Evolutionary conservation across 2,113 vertebrate species (phyloP).

Genomic region (Charadrius vociferus): DNA sequence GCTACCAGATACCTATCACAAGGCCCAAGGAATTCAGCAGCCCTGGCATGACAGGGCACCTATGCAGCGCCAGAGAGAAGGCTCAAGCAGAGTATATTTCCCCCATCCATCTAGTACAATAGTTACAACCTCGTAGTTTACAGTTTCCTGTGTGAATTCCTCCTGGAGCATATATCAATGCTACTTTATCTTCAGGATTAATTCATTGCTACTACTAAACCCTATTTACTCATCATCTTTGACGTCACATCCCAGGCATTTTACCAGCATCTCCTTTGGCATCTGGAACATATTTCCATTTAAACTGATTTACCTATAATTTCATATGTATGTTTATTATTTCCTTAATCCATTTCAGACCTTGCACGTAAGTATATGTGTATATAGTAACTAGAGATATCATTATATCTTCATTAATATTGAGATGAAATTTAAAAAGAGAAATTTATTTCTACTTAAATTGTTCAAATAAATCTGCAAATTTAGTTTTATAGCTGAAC

Average conservation of each 20-base stretch:
- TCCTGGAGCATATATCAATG: background rate
- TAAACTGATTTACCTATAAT: constrained; percentile 59
- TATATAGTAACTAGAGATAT: background rate
- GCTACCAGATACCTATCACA: background rate
- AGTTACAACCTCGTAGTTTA: background rate
- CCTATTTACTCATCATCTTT: constrained; percentile 46
- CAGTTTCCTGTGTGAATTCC: constrained; percentile 7
- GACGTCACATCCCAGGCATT: constrained; percentile 40
- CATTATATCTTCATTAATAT: background rate
- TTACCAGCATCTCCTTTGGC: constrained; percentile 36
- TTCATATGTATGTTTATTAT: constrained; percentile 28
- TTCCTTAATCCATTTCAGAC: constrained; percentile 33
- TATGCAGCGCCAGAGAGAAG: background rate
- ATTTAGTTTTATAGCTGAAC: background rate
- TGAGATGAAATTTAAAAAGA: background rate
- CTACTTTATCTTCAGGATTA: constrained; percentile 24
- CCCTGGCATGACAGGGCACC: background rate
- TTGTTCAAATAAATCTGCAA: background rate
- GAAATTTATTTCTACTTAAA: background rate
- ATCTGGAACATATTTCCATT: constrained; percentile 50
- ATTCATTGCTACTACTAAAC: constrained; percentile 32
- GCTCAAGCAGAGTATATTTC: background rate
- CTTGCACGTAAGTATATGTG: background rate
- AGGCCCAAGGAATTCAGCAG: background rate
- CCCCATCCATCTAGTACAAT: background rate